Evolutionary conservation across 2,113 vertebrate genomes (phyloP).

Genomic region (Cheilinus undulatus): DNA sequence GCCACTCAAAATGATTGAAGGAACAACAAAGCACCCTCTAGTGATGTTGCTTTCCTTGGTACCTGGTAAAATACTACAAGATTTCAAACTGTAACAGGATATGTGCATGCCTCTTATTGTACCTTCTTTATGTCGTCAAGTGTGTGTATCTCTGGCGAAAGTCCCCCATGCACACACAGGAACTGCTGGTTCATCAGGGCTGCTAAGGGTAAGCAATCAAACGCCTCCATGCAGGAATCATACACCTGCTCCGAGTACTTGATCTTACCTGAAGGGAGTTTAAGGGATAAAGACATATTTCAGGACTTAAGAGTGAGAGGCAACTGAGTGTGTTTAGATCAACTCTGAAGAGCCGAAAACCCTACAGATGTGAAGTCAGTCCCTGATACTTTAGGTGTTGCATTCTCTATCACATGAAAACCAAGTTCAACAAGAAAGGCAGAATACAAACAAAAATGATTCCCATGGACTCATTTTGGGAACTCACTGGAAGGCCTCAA

Average conservation of each 20-base stretch:
- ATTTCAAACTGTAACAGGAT: neutral
- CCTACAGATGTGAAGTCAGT: conserved; percentile 13
- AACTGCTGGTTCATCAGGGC: conserved; percentile 90
- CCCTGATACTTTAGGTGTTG: conserved; percentile 14
- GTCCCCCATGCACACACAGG: conserved; percentile 86
- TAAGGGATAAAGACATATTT: conserved; percentile 33
- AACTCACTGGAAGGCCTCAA: conserved; percentile 22
- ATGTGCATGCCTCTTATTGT: conserved; percentile 2
- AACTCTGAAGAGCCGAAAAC: conserved; percentile 30
- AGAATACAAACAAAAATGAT: conserved; percentile 6
- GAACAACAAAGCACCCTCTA: too few species aligned
- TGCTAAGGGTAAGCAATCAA: conserved; percentile 86
- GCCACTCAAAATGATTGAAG: too few species aligned
- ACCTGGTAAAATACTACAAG: too few species aligned
- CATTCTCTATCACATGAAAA: neutral
- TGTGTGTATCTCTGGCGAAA: conserved; percentile 88
- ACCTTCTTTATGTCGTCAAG: conserved; percentile 89
- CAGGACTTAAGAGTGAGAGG: conserved; percentile 32
- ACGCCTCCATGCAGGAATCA: conserved; percentile 88
- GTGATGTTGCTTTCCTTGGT: too few species aligned
- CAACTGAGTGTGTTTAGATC: conserved; percentile 22
- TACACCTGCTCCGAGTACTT: conserved; percentile 90
- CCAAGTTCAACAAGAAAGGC: neutral
- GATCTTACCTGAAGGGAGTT: conserved; percentile 84
- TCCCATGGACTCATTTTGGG: conserved; percentile 12